Conservation (phyloP, 2,888 invertebrate genomes). For the Plagodis pulveraria region DNA sequence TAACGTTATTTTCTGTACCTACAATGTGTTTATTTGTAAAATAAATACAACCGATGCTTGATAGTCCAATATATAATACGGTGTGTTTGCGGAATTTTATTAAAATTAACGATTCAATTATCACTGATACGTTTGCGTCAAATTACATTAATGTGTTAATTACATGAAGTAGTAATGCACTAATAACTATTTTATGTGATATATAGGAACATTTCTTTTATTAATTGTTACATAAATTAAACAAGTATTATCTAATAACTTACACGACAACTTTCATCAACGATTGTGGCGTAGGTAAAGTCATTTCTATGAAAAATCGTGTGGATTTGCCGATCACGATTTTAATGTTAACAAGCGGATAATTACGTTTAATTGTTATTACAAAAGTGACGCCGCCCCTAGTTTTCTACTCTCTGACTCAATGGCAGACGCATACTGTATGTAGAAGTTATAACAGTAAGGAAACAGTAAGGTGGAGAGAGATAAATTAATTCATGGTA, state of each 20-base stretch:
- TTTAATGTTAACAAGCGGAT: slow-evolving; percentile 66
- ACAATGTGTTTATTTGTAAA: no score
- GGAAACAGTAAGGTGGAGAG: no score
- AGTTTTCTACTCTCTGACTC: slow-evolving; percentile 66
- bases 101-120: no score
- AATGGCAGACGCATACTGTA: slow-evolving; percentile 40
- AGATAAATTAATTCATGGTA: no score
- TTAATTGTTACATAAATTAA: slow-evolving; percentile 4
- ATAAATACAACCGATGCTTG: no score
- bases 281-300: slow-evolving; percentile 9
- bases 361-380: slow-evolving; percentile 55
- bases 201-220: not conserved
- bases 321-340: slow-evolving; percentile 43
- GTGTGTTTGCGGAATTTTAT: no score
- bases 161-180: no score
- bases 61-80: no score
- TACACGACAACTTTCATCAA: slow-evolving; percentile 18
- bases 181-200: not conserved
- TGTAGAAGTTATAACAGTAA: no score
- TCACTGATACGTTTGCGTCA: no score
- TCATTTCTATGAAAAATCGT: slow-evolving; percentile 29
- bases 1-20: no score
- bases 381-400: slow-evolving; percentile 73
- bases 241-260: slow-evolving; percentile 3
- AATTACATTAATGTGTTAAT: no score